phyloP scores from a whole-genome alignment of 1,140 invertebrate genomes.

The Drosophila seguyi region DNA sequence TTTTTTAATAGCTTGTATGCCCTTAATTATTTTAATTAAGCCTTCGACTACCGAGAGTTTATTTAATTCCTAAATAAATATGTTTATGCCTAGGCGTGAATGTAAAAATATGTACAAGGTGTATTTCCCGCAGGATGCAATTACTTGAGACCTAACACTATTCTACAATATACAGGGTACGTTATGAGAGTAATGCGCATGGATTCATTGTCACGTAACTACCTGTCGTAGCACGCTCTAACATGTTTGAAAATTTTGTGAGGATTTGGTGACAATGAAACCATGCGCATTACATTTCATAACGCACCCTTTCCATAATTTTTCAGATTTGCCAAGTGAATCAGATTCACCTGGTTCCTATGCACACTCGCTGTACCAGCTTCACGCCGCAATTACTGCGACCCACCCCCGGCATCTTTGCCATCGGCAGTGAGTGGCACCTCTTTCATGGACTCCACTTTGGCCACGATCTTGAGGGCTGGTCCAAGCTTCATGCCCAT shows the following conservation, averaged over 20 bases:
- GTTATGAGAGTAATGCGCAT: no score
- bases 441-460: constrained; percentile 84
- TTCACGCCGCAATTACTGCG: constrained; percentile 35
- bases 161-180: neutral
- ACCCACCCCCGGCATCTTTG: constrained; percentile 45
- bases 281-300: no score
- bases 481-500: constrained; percentile 97
- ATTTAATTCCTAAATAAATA: constrained; percentile 7
- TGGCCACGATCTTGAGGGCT: constrained; percentile 96
- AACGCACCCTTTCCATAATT: no score
- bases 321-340: constrained; percentile 7
- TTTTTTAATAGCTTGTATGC: neutral
- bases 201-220: no score
- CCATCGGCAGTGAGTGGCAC: constrained; percentile 32
- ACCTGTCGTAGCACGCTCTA: no score
- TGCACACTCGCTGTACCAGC: neutral
- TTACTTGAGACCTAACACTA: neutral
- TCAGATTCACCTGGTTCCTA: constrained; percentile 5
- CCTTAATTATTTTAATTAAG: neutral
- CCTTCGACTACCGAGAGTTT: constrained; percentile 4
- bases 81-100: neutral
- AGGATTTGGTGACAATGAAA: no score
- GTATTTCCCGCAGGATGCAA: neutral
- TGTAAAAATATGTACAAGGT: constrained; percentile 16
- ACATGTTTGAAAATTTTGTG: no score